Evolutionary conservation across 2,797 vertebrate species (phyloP), one percentile per base, ranked within the genome.

Genomic region (Cryptoblepharus egeriae): DNA sequence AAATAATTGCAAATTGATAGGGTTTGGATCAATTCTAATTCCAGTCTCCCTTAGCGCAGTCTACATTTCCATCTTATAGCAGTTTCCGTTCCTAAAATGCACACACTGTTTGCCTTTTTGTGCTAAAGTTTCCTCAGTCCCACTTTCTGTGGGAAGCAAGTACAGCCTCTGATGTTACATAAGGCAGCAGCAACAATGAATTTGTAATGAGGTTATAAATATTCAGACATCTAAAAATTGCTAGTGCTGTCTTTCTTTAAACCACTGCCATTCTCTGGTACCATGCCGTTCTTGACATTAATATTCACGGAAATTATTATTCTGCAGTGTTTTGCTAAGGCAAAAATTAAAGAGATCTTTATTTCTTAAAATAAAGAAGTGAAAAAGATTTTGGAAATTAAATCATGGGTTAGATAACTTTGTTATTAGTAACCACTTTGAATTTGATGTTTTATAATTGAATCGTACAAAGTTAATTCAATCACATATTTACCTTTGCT

Each of bases 141-240:
- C 75, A 0, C 71, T 83, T 83, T 81, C 58, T 82, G 12, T 57
- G 60, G 77, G 32, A 73, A 58, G 55, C 26, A 68, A 67, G 75
- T 63, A 71, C 75, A 86, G 60, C 80, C 69, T 86, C 74, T 57
- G 63, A 18, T 78, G 65, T 86, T 88, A 79, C 69, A 82, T 83
- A 88, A 89, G 37, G 10, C 75, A 75, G 79, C 63, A 84, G 84
- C 64, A 77, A 88, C 76, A 84, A 65, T 79, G 58, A 90, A 68
- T 83, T 86, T 71, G 83, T 87, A 90, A 84, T 67, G 80, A 90
- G 13, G 12, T 42, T 89, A 79, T 86, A 88, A 87, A 84, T 89
- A 91, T 89, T 91, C 78, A 83, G 78, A 71, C 32, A 79, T 37
- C 45, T 91, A 89, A 88, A 91, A 88, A 87, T 58, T 87, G 10